Base-by-base conservation (phyloP, 2,888 invertebrate species). In the Lathronympha strigana region DNA sequence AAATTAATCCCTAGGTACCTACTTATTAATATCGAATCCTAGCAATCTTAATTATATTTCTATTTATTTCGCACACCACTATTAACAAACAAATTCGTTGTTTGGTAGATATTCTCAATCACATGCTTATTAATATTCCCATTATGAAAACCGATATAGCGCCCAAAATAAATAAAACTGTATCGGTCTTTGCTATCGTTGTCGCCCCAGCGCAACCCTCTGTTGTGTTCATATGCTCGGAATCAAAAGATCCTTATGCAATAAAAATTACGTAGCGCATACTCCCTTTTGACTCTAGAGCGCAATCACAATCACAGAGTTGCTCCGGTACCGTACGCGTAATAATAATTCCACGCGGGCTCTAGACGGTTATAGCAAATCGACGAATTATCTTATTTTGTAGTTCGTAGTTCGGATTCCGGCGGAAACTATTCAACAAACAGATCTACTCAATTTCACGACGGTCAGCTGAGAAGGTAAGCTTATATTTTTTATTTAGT, bases 331-430 rank as follows among this genome's bases (percentile, higher is more conserved):
- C 45, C 43, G 43, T 13, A n/a, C 31, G 45, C 43, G 45, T 57
- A 57, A 45, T 57, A 57, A 57, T 57, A 57, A 57, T 57, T 28
- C 31, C 19, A 19, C 28, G 55, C 57, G 19, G 19, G 31, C 31
- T 28, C 31, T 19, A 23, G 19, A 19, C n/a, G 45, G 43, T 57
- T 45, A 8, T n/a, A 45, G 43, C 45, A 19, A 33, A 57, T 43
- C 57, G 33, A 43, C 23, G 11, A 19, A 53, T 15, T 33, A 33
- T 15, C 45, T 53, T 15, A 15, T 45, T 23, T 62, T n/a, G n/a
- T n/a, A n/a, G n/a, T n/a, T 62, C 45, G 15, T 19, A 33, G 43
- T 45, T 53, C 17, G 9, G 8, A 31, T 23, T 23, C 51, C 25
- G 23, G 8, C 17, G 23, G n/a, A 33, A 45, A 9, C 15, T 40